Conservation (phyloP, 2,888 invertebrate species). For the Torymus aiolomorphi region DNA sequence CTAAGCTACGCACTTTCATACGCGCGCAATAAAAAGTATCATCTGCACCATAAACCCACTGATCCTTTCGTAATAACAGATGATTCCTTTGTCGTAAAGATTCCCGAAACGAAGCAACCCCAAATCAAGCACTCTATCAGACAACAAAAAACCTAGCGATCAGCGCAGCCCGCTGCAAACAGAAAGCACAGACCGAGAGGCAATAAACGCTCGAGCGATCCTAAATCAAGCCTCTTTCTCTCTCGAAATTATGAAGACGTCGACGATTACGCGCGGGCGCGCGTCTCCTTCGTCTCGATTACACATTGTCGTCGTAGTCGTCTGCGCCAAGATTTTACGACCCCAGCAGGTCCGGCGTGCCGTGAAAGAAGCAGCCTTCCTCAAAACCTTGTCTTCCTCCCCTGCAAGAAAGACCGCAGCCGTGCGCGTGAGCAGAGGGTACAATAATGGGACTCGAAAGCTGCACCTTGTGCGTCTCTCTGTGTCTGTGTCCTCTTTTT, state of each 20-base stretch:
- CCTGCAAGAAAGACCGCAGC: background rate
- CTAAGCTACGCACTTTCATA: no score
- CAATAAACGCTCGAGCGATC: constrained; percentile 14
- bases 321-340: background rate
- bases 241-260: constrained; percentile 26
- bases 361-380: background rate
- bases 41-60: no score
- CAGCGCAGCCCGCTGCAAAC: no score
- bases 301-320: background rate
- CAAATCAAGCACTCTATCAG: constrained; percentile 9
- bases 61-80: background rate
- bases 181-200: background rate
- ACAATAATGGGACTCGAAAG: constrained; percentile 35
- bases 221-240: constrained; percentile 2
- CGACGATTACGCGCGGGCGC: background rate
- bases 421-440: background rate
- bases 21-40: no score
- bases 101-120: background rate
- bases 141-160: no score
- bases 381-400: no score
- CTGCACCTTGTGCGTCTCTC: constrained; percentile 43
- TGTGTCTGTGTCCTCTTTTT: no score
- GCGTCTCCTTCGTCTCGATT: constrained; percentile 7
- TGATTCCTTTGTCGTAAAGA: constrained; percentile 8
- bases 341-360: constrained; percentile 7